A percentile compares a stretch with the other conserved stretches of the same genome.
Evolutionary conservation across 2,797 vertebrate genomes (phyloP).

Genomic region (Carcharodon carcharias): DNA sequence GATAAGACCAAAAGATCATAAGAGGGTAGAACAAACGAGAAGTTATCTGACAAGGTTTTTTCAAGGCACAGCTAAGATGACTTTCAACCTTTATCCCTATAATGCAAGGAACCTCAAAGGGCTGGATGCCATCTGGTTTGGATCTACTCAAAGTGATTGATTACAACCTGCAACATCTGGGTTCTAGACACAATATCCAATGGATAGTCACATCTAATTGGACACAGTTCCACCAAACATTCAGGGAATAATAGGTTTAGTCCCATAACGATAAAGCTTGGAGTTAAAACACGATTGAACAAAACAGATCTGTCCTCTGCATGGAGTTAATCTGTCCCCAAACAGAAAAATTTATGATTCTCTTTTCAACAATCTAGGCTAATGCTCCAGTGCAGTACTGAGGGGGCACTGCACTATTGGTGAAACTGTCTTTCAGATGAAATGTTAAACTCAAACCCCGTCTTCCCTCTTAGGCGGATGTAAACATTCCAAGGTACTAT

Average conservation of each 20-base stretch:
- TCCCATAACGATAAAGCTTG: neutral
- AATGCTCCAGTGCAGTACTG: neutral
- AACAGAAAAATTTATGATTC: neutral
- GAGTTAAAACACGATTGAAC: neutral
- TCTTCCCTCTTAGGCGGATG: neutral
- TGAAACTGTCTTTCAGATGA: neutral
- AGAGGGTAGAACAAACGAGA: neutral
- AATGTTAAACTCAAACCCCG: neutral
- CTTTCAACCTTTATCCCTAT: constrained; percentile 25
- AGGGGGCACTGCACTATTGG: neutral
- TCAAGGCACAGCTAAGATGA: neutral
- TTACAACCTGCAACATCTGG: constrained; percentile 30
- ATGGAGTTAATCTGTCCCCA: neutral
- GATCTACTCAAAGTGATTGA: constrained; percentile 31
- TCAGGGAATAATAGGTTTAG: neutral
- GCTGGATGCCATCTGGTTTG: constrained; percentile 15
- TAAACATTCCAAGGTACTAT: neutral
- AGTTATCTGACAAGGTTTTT: neutral
- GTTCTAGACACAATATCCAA: constrained; percentile 32
- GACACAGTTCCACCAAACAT: constrained; percentile 26
- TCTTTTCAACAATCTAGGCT: neutral
- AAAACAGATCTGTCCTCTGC: neutral
- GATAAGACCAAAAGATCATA: neutral
- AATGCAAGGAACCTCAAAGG: constrained; percentile 19
- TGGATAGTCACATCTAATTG: constrained; percentile 36